These are phyloP conservation scores for Enteromius argenteus DNA, from an alignment of 2,797 vertebrate species.

Conservation along the genomic window DNA sequence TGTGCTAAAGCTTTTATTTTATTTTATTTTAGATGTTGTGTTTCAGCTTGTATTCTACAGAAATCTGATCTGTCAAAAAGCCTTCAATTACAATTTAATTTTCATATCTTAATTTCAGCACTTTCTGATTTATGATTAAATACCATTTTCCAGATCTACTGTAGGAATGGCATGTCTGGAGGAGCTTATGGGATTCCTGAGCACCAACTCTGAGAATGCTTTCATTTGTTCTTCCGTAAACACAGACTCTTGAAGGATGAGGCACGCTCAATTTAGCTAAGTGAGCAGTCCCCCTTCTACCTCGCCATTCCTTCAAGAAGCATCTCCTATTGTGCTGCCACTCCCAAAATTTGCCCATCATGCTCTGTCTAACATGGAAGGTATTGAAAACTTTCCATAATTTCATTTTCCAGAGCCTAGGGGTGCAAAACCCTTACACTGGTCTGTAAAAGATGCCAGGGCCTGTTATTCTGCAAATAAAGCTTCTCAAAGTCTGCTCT, in stretches of 20 bases:
- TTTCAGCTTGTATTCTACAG: conserved; percentile 12
- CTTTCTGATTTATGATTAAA: conserved; percentile 34
- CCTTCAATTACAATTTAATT: conserved; percentile 1
- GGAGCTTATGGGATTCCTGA: conserved; percentile 53
- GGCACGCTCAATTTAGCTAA: conserved; percentile 76
- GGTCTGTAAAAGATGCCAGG: conserved; percentile 69
- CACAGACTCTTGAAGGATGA: conserved; percentile 75
- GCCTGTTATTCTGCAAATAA: conserved; percentile 71
- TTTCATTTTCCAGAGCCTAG: conserved; percentile 71
- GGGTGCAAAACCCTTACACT: conserved; percentile 8
- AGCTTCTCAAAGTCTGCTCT: conserved; percentile 71
- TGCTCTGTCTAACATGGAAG: conserved; percentile 37
- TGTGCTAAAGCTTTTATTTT: conserved; percentile 13
- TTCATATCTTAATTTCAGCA: conserved; percentile 45
- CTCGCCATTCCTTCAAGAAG: conserved; percentile 44
- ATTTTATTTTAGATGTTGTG: neutral
- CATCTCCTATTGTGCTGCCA: conserved; percentile 50
- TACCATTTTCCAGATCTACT: conserved; percentile 59
- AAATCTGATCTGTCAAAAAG: neutral
- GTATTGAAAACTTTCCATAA: conserved; percentile 61
- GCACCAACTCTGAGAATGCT: conserved; percentile 60
- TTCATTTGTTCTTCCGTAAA: conserved; percentile 67
- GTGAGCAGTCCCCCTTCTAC: conserved; percentile 65
- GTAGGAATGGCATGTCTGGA: conserved; percentile 65
- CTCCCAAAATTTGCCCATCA: conserved; percentile 45